Conservation (phyloP, 2,888 invertebrate species). For the Dryadula phaetusa region DNA sequence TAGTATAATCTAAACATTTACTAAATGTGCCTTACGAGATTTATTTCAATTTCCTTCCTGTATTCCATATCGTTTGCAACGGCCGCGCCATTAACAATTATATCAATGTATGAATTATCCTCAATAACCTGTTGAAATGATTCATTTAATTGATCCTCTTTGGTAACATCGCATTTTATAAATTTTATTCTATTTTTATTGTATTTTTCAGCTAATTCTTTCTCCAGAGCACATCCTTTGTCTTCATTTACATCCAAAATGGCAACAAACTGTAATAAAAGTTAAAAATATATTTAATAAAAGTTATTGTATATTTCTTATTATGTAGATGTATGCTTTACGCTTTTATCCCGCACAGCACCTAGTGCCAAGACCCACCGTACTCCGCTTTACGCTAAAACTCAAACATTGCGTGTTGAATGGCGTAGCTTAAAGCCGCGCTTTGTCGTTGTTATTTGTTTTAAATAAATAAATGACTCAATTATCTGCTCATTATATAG, state of each 20-base stretch:
- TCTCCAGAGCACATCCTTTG: conserved; percentile 49
- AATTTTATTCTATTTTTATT: conserved; percentile 53
- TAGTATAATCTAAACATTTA: not conserved
- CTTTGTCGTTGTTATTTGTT: too few relatives aligned
- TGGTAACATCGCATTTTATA: conserved; percentile 58
- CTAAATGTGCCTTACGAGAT: conserved; percentile 52
- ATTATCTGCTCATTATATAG: too few relatives aligned
- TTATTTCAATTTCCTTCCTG: conserved; percentile 56
- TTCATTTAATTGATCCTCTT: conserved; percentile 51
- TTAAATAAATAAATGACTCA: too few relatives aligned
- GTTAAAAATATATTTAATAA: not conserved
- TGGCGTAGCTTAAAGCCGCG: too few relatives aligned
- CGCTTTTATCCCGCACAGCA: too few relatives aligned
- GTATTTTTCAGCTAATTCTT: conserved; percentile 51
- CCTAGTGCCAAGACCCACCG: too few relatives aligned
- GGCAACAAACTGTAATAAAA: conserved; percentile 48
- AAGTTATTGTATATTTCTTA: not conserved
- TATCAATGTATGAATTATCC: conserved; percentile 52
- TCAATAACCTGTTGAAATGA: conserved; percentile 50
- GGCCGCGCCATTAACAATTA: conserved; percentile 61
- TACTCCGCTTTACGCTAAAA: too few relatives aligned
- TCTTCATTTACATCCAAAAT: conserved; percentile 56
- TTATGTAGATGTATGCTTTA: too few relatives aligned
- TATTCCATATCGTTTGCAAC: conserved; percentile 53
- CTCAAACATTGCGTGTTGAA: too few relatives aligned